phyloP scores from a whole-genome alignment of 2,797 vertebrate species.

The Xenopus petersii region DNA sequence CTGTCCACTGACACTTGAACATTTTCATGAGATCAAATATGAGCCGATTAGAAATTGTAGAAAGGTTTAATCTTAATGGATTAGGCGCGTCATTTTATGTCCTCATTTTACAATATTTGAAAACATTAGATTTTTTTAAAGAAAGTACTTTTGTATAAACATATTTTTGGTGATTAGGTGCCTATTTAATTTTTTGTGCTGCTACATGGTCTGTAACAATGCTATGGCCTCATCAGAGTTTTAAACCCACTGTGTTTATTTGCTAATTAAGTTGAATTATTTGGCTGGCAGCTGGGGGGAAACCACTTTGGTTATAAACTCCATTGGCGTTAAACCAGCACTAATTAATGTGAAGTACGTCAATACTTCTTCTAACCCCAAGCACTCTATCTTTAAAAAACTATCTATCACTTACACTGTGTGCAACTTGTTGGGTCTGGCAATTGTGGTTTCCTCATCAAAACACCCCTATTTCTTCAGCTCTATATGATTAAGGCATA shows the following conservation, averaged over 20 bases:
- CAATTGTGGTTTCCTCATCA: no score
- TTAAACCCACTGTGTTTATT: constrained; percentile 36
- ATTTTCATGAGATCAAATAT: no score
- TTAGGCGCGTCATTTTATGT: no score
- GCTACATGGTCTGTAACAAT: constrained; percentile 4
- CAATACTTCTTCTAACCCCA: constrained; percentile 29
- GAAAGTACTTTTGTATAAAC: no score
- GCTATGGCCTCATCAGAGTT: constrained; percentile 10
- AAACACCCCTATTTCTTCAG: no score
- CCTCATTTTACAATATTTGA: no score
- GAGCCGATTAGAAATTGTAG: no score
- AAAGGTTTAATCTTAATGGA: no score
- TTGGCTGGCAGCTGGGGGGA: constrained; percentile 33
- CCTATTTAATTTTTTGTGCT: not conserved
- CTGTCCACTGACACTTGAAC: no score
- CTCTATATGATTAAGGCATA: no score
- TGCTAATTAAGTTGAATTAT: constrained; percentile 45
- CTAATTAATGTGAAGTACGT: constrained; percentile 41
- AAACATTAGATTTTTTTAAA: no score
- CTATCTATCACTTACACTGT: constrained; percentile 20
- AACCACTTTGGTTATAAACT: constrained; percentile 39
- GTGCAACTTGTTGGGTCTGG: not conserved
- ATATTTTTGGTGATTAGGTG: not conserved
- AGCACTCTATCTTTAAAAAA: constrained; percentile 33
- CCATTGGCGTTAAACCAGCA: constrained; percentile 20